A percentile compares a stretch with the other conserved stretches of the same genome.
Evolutionary conservation across 2,113 vertebrate species (phyloP).

Genomic region (Oryzias curvinotus): DNA sequence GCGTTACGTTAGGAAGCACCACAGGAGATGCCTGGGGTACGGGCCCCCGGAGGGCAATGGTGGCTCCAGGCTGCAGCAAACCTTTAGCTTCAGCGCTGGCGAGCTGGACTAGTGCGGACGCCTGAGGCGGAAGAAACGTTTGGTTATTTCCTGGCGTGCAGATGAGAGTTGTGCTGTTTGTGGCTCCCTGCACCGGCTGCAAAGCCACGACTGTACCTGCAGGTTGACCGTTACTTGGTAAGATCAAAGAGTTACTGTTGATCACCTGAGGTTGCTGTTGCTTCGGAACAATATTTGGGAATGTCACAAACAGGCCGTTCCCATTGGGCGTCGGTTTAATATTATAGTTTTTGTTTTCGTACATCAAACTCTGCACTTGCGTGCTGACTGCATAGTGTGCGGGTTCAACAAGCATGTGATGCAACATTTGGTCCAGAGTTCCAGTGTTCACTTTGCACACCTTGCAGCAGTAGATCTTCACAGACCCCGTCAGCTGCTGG

Average conservation of each 20-base stretch:
- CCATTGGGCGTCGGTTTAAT: constrained; percentile 62
- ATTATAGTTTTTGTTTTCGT: constrained; percentile 73
- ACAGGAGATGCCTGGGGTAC: constrained; percentile 53
- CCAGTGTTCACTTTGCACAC: constrained; percentile 83
- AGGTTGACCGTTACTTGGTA: constrained; percentile 59
- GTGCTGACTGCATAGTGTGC: constrained; percentile 85
- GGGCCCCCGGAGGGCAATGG: constrained; percentile 66
- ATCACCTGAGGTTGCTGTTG: constrained; percentile 62
- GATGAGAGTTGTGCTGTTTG: constrained; percentile 67
- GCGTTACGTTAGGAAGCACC: constrained; percentile 53
- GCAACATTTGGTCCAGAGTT: constrained; percentile 88
- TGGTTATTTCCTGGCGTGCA: constrained; percentile 65
- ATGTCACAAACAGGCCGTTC: constrained; percentile 54
- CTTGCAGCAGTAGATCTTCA: constrained; percentile 86
- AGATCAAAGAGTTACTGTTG: constrained; percentile 54
- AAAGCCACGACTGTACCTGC: constrained; percentile 52
- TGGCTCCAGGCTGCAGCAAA: constrained; percentile 72
- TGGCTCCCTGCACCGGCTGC: constrained; percentile 53
- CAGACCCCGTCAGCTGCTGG: constrained; percentile 5
- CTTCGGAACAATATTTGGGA: constrained; percentile 70
- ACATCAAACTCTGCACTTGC: constrained; percentile 85
- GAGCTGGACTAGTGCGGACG: constrained; percentile 78
- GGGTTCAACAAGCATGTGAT: constrained; percentile 89
- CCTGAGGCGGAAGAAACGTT: constrained; percentile 74
- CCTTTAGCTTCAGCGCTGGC: constrained; percentile 80